phyloP scores from a whole-genome alignment of 2,888 invertebrate species.

The Xestia xanthographa region DNA sequence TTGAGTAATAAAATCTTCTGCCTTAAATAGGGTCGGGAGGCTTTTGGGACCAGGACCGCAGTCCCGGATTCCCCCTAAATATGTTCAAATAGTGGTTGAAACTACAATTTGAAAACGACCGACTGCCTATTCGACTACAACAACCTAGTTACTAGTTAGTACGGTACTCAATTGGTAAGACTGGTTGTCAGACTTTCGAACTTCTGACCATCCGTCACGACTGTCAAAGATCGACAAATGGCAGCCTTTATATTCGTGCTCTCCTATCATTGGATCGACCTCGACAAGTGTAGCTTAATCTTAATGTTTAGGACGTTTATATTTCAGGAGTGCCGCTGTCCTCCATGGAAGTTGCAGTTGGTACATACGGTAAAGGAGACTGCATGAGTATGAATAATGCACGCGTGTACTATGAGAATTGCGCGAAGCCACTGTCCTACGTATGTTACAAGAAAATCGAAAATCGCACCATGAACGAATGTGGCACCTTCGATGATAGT shows the following conservation, averaged over 20 bases:
- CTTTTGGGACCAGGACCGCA: too few relatives aligned
- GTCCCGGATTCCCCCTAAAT: too few relatives aligned
- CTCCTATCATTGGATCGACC: neutral
- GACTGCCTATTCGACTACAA: neutral
- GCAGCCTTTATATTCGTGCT: neutral
- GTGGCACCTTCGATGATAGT: slow-evolving; percentile 34
- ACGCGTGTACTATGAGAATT: neutral
- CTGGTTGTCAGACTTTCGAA: neutral
- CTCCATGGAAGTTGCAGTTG: slow-evolving; percentile 18
- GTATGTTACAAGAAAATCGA: slow-evolving; percentile 37
- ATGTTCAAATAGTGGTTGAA: neutral
- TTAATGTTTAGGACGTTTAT: neutral
- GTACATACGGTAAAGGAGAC: neutral
- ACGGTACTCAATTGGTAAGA: neutral
- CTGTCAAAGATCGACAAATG: neutral
- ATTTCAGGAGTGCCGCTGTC: slow-evolving; percentile 41
- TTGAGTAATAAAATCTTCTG: neutral
- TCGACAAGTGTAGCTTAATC: too few relatives aligned
- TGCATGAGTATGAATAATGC: slow-evolving; percentile 30
- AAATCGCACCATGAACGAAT: slow-evolving; percentile 38
- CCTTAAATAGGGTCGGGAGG: too few relatives aligned
- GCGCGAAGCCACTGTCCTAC: slow-evolving; percentile 8
- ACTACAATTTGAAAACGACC: neutral
- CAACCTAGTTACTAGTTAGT: neutral
- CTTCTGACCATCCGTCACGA: neutral